These are phyloP conservation scores for Archilochus colubris DNA, from an alignment of 2,113 vertebrate genomes.

Conservation along the genomic window DNA sequence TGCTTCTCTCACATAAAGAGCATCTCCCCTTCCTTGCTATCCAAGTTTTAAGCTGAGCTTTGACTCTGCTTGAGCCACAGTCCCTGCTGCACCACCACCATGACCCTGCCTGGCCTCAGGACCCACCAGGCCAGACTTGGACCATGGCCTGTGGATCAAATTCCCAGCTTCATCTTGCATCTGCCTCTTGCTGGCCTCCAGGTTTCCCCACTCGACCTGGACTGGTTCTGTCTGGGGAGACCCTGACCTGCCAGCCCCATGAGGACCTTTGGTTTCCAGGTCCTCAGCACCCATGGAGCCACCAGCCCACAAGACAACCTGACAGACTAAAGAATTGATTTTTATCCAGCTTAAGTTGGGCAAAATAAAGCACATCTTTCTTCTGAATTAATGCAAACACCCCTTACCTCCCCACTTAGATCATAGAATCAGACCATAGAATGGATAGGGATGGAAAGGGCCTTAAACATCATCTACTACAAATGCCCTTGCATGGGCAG, in stretches of 20 bases:
- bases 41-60: background rate
- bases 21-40: background rate
- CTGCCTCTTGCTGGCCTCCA: background rate
- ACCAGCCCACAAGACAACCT: background rate
- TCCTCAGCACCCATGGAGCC: background rate
- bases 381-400: background rate
- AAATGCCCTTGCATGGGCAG: too few relatives aligned
- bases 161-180: background rate
- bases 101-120: too few relatives aligned
- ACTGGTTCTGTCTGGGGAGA: background rate
- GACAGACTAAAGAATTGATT: background rate
- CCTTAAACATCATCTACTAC: too few relatives aligned
- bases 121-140: background rate
- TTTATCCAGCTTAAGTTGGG: background rate
- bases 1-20: background rate
- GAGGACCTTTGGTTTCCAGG: background rate
- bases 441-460: too few relatives aligned
- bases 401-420: fast-evolving
- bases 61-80: background rate
- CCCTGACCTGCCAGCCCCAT: background rate
- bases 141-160: background rate
- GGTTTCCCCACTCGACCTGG: too few relatives aligned
- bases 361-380: background rate
- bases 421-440: too few relatives aligned
- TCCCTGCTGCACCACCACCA: too few relatives aligned